Base-by-base conservation (phyloP, 1,140 invertebrate species). In the Arctopsyche grandis region DNA sequence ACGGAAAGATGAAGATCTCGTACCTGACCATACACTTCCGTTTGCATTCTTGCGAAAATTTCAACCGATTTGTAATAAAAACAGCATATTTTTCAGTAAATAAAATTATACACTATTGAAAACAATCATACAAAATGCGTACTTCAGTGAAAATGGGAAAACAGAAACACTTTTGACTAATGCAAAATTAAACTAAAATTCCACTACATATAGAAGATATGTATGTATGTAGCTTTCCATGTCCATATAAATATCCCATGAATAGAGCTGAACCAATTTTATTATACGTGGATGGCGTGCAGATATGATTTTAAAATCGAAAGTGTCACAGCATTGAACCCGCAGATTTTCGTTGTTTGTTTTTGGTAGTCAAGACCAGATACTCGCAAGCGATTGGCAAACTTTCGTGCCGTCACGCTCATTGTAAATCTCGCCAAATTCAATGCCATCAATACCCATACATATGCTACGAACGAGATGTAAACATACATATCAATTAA, bases 261-360 rank as follows among this genome's bases (percentile, higher is more conserved):
- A n/a, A n/a, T n/a, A n/a, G n/a, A n/a, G 10, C 16, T 52, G 3
- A 12, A 52, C 48, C 48, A 16, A 52, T 52, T 1, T 52, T 52
- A 46, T 52, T 52, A 38, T 52, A 16, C 48, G 12, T 46, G 44
- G 5, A 7, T 12, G 48, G 16, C 48, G 16, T 4, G 29, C 7
- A 14, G 48, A 52, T 52, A 52, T 52, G 16, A 16, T 52, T 52
- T 52, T 52, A 60, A 60, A 60, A 60, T 60, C 58, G 58, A 60
- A 60, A 60, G 58, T 60, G 58, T 60, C 58, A 10, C 21, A 60
- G 21, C 21, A 60, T 52, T 52, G 48, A 52, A 52, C 29, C 29
- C 48, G 48, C 16, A 52, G 12, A 5, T 52, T 12, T 52, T 7
- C 44, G 44, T n/a, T n/a, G n/a, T n/a, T n/a, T n/a, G n/a, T n/a